phyloP scores from a whole-genome alignment of 2,797 vertebrate genomes.

The Acanthurus lineatus region DNA sequence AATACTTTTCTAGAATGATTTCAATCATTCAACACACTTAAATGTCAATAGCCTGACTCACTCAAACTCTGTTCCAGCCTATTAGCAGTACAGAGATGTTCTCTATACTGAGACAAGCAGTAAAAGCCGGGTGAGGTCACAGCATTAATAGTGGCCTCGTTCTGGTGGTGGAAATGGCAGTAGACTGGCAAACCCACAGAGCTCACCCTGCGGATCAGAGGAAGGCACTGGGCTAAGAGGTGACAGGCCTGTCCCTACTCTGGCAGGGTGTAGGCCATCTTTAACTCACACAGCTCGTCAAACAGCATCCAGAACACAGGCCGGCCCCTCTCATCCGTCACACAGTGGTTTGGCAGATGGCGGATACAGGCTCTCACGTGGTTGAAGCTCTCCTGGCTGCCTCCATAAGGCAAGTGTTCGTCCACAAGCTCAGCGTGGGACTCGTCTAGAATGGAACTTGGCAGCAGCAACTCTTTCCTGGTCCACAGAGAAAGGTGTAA shows the following conservation, averaged over 20 bases:
- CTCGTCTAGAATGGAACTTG: constrained; percentile 43
- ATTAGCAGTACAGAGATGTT: constrained; percentile 29
- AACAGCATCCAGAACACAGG: constrained; percentile 57
- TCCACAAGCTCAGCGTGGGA: constrained; percentile 47
- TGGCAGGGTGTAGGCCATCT: constrained; percentile 50
- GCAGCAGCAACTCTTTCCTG: constrained; percentile 25
- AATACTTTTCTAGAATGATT: background rate
- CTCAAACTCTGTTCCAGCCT: constrained; percentile 27
- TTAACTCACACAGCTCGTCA: constrained; percentile 55
- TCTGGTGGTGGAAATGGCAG: constrained; percentile 30
- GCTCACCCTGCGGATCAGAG: constrained; percentile 30
- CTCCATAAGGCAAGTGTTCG: constrained; percentile 47
- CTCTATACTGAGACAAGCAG: constrained; percentile 8
- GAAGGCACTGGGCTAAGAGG: constrained; percentile 13
- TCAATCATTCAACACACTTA: constrained; percentile 4
- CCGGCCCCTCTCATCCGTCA: constrained; percentile 47
- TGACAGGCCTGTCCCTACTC: constrained; percentile 33
- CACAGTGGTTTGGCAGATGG: constrained; percentile 58
- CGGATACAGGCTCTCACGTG: constrained; percentile 44
- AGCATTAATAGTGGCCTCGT: constrained; percentile 13
- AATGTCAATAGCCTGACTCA: constrained; percentile 12
- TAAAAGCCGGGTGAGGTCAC: constrained; percentile 26
- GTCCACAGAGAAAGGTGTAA: constrained; percentile 25
- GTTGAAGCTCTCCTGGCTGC: constrained; percentile 52
- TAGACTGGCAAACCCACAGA: constrained; percentile 26